Percentiles rank a stretch among this genome's conserved stretches.
These are phyloP conservation scores for Takifugu rubripes DNA, from an alignment of 2,797 vertebrate genomes.

Conservation along the genomic window DNA sequence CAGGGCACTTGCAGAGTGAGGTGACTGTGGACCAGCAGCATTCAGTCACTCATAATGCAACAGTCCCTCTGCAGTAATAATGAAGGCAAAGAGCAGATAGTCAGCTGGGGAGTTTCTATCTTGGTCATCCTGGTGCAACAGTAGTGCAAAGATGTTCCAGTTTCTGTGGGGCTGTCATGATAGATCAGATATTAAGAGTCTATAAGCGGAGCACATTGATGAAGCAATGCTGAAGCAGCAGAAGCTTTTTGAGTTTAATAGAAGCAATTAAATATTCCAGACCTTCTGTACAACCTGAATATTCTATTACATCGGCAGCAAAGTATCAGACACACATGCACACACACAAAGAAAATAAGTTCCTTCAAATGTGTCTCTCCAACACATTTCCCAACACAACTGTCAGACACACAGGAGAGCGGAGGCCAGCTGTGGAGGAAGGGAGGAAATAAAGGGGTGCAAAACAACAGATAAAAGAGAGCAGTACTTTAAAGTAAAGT, in stretches of 20 bases:
- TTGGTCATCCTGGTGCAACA: not conserved
- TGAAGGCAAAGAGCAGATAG: constrained; percentile 18
- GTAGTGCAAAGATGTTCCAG: constrained; percentile 6
- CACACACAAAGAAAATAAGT: constrained; percentile 2
- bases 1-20: not conserved
- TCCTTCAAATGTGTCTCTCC: constrained; percentile 7
- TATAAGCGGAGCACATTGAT: no score
- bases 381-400: constrained; percentile 27
- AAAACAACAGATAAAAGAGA: constrained; percentile 5
- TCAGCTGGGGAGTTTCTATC: constrained; percentile 4
- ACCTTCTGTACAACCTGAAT: constrained; percentile 21
- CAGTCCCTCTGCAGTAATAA: constrained; percentile 16
- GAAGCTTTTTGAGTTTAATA: constrained; percentile 6
- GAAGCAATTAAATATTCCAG: constrained; percentile 8
- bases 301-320: constrained; percentile 18
- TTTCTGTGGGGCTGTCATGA: constrained; percentile 6
- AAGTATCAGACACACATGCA: constrained; percentile 5
- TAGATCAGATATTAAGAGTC: no score
- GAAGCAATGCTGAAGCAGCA: not conserved
- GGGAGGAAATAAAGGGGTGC: not conserved
- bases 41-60: constrained; percentile 17
- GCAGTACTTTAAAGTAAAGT: constrained; percentile 1
- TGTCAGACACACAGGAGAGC: constrained; percentile 5
- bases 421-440: not conserved
- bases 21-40: not conserved